Percentiles rank a stretch among this genome's conserved stretches.
These are phyloP conservation scores for Falcunculus frontatus DNA, from an alignment of 2,113 vertebrate species.

Conservation along the genomic window DNA sequence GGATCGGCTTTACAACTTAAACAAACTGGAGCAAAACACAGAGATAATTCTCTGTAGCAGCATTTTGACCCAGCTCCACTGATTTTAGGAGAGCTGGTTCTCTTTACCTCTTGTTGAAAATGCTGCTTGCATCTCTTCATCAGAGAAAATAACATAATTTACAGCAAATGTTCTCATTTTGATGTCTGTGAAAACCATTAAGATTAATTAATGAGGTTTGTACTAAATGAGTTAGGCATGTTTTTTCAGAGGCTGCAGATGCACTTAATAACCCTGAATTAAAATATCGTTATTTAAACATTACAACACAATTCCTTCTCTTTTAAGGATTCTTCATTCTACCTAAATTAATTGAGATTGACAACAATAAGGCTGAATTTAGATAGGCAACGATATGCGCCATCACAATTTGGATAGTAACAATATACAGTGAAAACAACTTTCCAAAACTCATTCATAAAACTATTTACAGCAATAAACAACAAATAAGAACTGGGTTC, in stretches of 20 bases:
- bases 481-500: not conserved
- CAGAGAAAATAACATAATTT: not conserved
- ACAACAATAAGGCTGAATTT: not conserved
- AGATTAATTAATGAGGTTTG: not conserved
- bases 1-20: not conserved
- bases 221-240: not conserved
- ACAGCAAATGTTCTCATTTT: not conserved
- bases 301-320: not conserved
- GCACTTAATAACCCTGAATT: not conserved
- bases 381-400: not conserved
- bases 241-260: slow-evolving; percentile 9
- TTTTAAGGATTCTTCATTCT: not conserved
- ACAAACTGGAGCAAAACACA: not conserved
- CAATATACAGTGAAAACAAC: not conserved
- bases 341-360: not conserved
- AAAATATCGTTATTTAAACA: not conserved
- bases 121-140: not conserved
- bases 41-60: not conserved
- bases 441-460: not conserved
- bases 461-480: not conserved
- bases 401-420: not conserved
- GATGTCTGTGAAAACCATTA: not conserved
- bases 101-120: not conserved
- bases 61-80: not conserved
- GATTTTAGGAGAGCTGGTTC: not conserved